Base-by-base conservation (phyloP, 2,888 invertebrate species). In the Allophyes oxyacanthae region DNA sequence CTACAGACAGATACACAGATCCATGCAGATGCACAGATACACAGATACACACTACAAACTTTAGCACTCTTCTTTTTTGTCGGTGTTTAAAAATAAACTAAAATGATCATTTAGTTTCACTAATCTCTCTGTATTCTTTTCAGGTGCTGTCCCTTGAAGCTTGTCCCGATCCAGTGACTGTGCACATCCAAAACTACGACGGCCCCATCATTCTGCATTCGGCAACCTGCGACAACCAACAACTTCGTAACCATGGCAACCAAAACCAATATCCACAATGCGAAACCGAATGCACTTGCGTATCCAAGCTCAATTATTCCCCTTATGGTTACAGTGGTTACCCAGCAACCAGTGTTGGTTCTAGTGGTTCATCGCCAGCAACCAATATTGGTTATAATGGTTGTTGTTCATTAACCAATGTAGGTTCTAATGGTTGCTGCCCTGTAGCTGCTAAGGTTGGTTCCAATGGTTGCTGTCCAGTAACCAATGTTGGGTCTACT, bases 161-260 rank as follows among this genome's bases (percentile, higher is more conserved):
- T 0, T 79, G 78, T 10, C 64, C 77, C 0, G 83, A 85, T 7
- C 75, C 78, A 0, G 55, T 85, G 0, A 79, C 78, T 8, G 79
- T 89, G 0, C 83, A 86, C 40, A 89, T 89, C 0, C 83, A 87
- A 53, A 85, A 88, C 49, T 84, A 83, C 48, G 89, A 90, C 0
- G 85, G 84, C 0, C 88, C 88, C 0, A 83, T 88, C 10, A 78
- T 75, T 13, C 25, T 64, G 8, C 67, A 75, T 8, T 63, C 69
- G 1, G 26, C 63, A 3, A 61, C 38, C 37, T 59, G 52, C 25
- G 72, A 69, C 6, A 62, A 52, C 45, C 75, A 62, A 13, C 44
- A 11, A n/a, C 8, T 11, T 7, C 44, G 51, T 8, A 57, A 54
- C 53, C 63, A 10, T 44, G 36, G 43, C 60, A 64, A 40, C 46